Base-by-base conservation (phyloP, 2,888 invertebrate species). In the Ctenicera cuprea region DNA sequence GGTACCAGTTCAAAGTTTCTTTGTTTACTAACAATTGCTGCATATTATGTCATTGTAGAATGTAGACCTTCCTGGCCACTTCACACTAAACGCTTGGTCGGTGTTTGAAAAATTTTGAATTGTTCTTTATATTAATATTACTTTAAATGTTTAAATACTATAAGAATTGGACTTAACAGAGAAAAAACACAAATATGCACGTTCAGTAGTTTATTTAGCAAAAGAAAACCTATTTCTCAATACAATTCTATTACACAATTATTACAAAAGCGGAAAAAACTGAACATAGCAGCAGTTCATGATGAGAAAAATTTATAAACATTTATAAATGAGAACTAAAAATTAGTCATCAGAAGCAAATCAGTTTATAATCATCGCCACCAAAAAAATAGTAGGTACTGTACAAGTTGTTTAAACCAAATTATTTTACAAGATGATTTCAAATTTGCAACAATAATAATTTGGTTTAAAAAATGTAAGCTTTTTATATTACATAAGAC, bases 231-330 rank as follows among this genome's bases (percentile, higher is more conserved):
- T 67, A 59, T 54, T 64, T 71, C 22, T 54, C 38, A 71, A 50
- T 62, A 67, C 52, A 63, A 20, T 63, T 73, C 73, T 73, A 73
- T 73, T 70, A 73, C 63, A 73, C 73, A 73, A 61, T 69, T 64
- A 69, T 73, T 73, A 69, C 59, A 70, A 73, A 73, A 69, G 64
- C 64, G 54, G 50, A 16, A 50, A 52, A 61, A 64, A 64, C 64
- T 71, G 64, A 71, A 64, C 41, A 63, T 71, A 57, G 64, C 64
- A 57, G 37, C 59, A 20, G 68, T 65, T 20, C 59, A 61, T 43
- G 66, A 50, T 16, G 41, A 59, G 18, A 33, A 33, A 9, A 33
- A 68, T 65, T 70, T 69, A 73, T 26, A 65, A 73, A 67, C 67
- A 71, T 61, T 67, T 71, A 33, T 5, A 48, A 12, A 54, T 41